Evolutionary conservation across 2,797 vertebrate species (phyloP), one percentile per base, ranked within the genome.

Genomic region (Geotrypetes seraphini): DNA sequence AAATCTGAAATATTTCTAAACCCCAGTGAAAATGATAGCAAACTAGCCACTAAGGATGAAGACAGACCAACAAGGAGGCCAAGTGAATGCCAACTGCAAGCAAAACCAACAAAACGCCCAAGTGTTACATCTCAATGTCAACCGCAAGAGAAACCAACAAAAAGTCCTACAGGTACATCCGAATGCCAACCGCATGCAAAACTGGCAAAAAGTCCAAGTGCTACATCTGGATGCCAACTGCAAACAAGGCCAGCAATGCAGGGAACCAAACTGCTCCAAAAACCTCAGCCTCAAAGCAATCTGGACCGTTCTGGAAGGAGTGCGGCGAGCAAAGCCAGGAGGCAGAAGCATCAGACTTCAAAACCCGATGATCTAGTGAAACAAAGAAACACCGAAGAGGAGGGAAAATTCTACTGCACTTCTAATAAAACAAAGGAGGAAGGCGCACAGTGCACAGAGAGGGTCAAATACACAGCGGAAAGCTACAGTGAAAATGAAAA

Each of bases 391-490:
- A 2, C 4, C 6, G 8, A 5, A 12, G 36, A 48, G 34, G 22
- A 22, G 3, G 15, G 13, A 8, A 18, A 34, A 2, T 4, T 24
- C 3, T 12, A 10, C 4, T 36, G 25, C 4, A 1, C 0, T 27
- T 39, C 5, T 10, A 22, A 35, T 17, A 36, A 45, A 5, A 29
- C 21, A 25, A 31, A 19, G 2, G 47, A 55, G 14, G 12, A 19
- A 10, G 29, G 50, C 28, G 11, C 18, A 13, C 55, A 53, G 5
- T 10, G 8, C 3, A 25, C 33, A 19, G 38, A 31, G 12, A 43
- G 10, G 10, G 26, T 79, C 33, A 96, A 95, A 60, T 97, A 97
- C 55, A 86, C 53, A 40, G 88, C 83, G 12, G 74, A 89, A 41
- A 92, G 83, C 66, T 95, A 95, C 13, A 47, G 81, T 3, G 89